phyloP scores from a whole-genome alignment of 2,113 vertebrate genomes.

The Halichoeres trimaculatus region DNA sequence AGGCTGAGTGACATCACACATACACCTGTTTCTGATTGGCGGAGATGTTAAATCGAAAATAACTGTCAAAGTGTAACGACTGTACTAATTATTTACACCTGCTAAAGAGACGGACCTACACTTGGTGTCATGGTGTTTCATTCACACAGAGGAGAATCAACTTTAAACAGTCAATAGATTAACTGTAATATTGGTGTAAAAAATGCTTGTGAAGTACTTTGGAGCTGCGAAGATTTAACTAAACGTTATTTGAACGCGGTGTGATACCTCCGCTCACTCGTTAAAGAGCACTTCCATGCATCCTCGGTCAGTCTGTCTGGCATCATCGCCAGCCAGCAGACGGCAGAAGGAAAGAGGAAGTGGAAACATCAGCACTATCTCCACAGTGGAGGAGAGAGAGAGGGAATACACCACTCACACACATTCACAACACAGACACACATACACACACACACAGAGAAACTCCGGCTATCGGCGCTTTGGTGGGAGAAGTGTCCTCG shows the following conservation, averaged over 20 bases:
- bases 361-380: conserved; percentile 82
- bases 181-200: background rate
- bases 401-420: conserved; percentile 31
- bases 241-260: background rate
- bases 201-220: background rate
- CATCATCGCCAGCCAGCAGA: conserved; percentile 70
- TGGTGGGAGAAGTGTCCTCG: conserved; percentile 71
- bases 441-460: conserved; percentile 35
- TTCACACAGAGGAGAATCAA: too few species aligned
- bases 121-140: too few species aligned
- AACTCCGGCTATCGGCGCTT: conserved; percentile 75
- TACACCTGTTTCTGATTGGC: background rate
- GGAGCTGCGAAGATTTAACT: background rate
- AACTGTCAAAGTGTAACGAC: background rate
- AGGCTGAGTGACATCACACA: background rate
- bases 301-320: conserved; percentile 27
- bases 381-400: conserved; percentile 39
- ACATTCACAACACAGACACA: conserved; percentile 20
- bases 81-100: too few species aligned
- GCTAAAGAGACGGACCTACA: too few species aligned
- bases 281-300: background rate
- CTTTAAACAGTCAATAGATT: too few species aligned
- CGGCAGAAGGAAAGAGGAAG: conserved; percentile 84
- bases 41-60: background rate
- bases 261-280: background rate